phyloP scores from a whole-genome alignment of 2,797 vertebrate genomes.

The Chloroceryle inda region DNA sequence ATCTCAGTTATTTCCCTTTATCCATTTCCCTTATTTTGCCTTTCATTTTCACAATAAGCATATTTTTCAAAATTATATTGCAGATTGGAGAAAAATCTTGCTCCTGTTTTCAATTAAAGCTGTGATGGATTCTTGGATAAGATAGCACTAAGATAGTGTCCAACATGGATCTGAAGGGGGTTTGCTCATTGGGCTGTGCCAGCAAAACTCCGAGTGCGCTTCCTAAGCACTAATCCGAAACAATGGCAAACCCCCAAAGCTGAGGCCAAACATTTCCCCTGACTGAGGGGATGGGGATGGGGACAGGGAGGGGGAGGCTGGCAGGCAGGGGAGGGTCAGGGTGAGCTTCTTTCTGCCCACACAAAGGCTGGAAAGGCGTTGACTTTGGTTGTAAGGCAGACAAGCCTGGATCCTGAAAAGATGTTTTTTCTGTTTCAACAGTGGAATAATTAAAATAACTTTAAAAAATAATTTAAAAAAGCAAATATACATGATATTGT shows the following conservation, averaged over 20 bases:
- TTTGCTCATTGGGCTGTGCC: neutral
- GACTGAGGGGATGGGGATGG: neutral
- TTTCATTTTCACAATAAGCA: neutral
- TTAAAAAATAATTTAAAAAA: neutral
- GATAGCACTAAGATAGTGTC: neutral
- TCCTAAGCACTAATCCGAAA: neutral
- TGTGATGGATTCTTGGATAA: neutral
- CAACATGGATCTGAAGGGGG: neutral
- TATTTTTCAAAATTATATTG: neutral
- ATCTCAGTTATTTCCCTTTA: neutral
- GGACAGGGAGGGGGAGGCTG: too few species aligned
- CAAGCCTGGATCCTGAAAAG: neutral
- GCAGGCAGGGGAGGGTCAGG: neutral
- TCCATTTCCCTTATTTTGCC: neutral
- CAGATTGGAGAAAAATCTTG: neutral
- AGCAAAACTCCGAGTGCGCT: neutral
- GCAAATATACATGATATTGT: neutral
- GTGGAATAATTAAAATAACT: too few species aligned
- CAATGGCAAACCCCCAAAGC: neutral
- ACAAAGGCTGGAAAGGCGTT: neutral
- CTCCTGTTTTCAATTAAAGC: neutral
- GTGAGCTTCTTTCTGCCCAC: neutral
- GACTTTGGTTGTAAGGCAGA: neutral
- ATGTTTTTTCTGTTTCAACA: neutral
- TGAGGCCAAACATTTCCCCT: neutral